Conservation (phyloP, 2,113 vertebrate genomes). For the Tychaedon coryphoeus region DNA sequence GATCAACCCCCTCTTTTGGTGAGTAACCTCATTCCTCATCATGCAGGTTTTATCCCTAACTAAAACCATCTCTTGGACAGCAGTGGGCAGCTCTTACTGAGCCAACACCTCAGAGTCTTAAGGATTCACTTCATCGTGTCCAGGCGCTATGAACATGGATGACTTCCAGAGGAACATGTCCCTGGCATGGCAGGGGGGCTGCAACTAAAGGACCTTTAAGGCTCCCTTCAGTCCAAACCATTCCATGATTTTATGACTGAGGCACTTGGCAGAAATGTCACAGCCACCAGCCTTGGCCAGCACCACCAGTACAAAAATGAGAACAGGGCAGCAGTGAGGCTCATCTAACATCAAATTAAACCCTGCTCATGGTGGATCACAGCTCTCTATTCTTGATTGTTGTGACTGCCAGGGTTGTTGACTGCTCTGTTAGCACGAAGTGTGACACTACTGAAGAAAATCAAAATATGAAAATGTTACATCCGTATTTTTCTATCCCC, state of each 20-base stretch:
- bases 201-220: neutral
- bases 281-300: neutral
- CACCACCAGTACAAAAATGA: neutral
- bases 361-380: neutral
- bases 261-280: neutral
- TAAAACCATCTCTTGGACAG: neutral
- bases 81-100: neutral
- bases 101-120: neutral
- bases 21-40: neutral
- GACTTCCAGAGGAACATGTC: neutral
- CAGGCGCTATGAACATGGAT: neutral
- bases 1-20: neutral
- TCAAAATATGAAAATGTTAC: neutral
- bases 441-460: neutral
- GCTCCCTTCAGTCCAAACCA: neutral
- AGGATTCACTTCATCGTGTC: neutral
- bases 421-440: neutral
- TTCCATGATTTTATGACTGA: neutral
- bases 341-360: neutral
- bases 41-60: accelerated
- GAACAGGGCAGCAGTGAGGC: neutral
- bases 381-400: neutral
- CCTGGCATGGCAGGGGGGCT: neutral
- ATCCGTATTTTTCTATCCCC: neutral
- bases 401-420: neutral